phyloP scores from a whole-genome alignment of 2,113 vertebrate species.

The Pangasianodon gigas region DNA sequence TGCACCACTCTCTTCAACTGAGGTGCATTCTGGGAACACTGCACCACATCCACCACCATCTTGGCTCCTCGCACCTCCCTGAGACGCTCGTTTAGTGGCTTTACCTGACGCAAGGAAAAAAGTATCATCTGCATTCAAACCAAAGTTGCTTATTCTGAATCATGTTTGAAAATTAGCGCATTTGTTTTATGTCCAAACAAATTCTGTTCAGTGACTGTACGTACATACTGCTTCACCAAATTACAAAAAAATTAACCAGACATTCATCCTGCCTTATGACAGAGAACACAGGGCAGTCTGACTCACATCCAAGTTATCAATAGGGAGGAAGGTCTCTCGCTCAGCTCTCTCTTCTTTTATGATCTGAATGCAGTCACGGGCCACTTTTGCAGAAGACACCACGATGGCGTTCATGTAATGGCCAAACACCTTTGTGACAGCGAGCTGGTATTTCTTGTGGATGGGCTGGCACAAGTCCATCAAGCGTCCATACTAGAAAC shows the following conservation, averaged over 20 bases:
- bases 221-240: too few species aligned
- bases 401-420: constrained; percentile 85
- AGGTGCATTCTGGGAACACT: constrained; percentile 64
- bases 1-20: constrained; percentile 85
- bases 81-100: constrained; percentile 85
- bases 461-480: constrained; percentile 90
- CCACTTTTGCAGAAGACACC: constrained; percentile 85
- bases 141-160: not conserved
- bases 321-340: constrained; percentile 90
- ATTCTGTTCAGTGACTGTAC: not conserved
- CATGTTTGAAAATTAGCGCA: not conserved
- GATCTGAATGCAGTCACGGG: constrained; percentile 85
- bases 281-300: not conserved
- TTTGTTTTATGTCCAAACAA: not conserved
- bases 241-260: not conserved
- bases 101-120: constrained; percentile 73
- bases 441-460: constrained; percentile 94
- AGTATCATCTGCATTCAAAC: not conserved
- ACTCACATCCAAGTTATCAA: constrained; percentile 91
- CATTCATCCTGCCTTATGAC: not conserved
- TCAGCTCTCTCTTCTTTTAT: constrained; percentile 88
- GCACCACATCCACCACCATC: constrained; percentile 89
- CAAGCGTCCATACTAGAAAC: constrained; percentile 85
- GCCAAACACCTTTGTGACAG: constrained; percentile 90
- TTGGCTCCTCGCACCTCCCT: constrained; percentile 85